Evolutionary conservation across 2,797 vertebrate genomes (phyloP), one percentile per base, ranked within the genome.

Genomic region (Galago senegalensis): DNA sequence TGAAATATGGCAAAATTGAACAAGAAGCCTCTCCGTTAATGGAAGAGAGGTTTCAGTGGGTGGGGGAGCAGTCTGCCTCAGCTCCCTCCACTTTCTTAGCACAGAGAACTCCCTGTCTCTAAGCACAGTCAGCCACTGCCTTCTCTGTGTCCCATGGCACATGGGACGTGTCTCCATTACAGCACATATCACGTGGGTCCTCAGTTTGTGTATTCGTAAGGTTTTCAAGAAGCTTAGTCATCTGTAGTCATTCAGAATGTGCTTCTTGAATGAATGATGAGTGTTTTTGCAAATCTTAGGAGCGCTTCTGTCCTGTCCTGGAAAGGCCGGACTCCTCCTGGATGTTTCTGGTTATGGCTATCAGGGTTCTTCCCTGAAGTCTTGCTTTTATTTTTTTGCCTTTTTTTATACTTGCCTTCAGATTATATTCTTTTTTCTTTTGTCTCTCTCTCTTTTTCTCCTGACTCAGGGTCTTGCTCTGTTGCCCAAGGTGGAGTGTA

Each of bases 371-470:
- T 91, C 58, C 91, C 61, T 46, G 84, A 70, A 56, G 37, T 83
- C 53, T 93, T 91, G 65, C 25, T 82, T 69, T 85, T 85, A 23
- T 21, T 75, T 13, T 87, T 80, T 89, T 43, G 5, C 21, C 8
- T 95, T 90, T 94, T 94, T 75, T 80, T 49, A 61, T 25, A 34
- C 29, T 60, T 85, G 86, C 27, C 43, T 95, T 96, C 61, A 89
- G 31, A n/a, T 67, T n/a, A n/a, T 67, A 67, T n/a, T 67, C 65
- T 31, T 67, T n/a, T 67, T n/a, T n/a, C 65, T 17, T 31, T 16
- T 65, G 13, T 31, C 61, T 63, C 12, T 61, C 25, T 40, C 60
- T 61, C 25, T 65, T 29, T 31, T 14, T 31, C 2, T 31, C 29
- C 65, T 18, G 7, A n/a, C 29, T n/a, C n/a, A 31, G 31, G 7